Base-by-base conservation (phyloP, 2,888 invertebrate genomes). In the Cephus sareptanus region DNA sequence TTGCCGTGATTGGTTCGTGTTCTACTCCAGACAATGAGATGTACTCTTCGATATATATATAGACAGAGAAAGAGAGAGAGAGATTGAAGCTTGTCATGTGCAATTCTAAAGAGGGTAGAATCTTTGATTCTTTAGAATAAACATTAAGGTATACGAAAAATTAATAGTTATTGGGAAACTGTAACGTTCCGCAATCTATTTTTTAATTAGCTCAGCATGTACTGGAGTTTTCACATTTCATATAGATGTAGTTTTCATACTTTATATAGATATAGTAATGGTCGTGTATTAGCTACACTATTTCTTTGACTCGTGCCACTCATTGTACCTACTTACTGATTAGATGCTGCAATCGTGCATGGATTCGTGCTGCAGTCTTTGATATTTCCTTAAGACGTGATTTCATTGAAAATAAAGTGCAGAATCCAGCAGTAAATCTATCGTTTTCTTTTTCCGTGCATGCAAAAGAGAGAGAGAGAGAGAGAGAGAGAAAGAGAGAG, bases 1-100 rank as follows among this genome's bases (percentile, higher is more conserved):
- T 82, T 78, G 82, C 83, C 77, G 84, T 87, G 88, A 90, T 90
- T 90, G 88, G 87, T 81, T 88, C 83, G 76, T 76, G 15, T 68
- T 68, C 75, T 68, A 76, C 77, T 75, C 34, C 31, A 73, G 77
- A 79, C 80, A 75, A 71, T 71, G 71, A 71, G 79, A 68, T 71
- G 73, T 78, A 70, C 76, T 79, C 70, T 35, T 73, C 34, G 70
- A 71, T 69, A 69, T 69, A 75, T 12, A n/a, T 13, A 37, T 4
- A 35, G 3, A 35, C 31, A 34, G 34, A 34, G 34, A 6, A 9
- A 6, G 34, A 6, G 34, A 9, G 34, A 11, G 35, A 35, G 35
- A 35, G 35, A 12, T 12, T 3, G 35, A 35, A 12, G 23, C 4
- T 56, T 56, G 40, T 56, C 40, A 56, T 23, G 1, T 6, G 23